Base-by-base conservation (phyloP, 2,797 vertebrate genomes). In the Rhynchotus rufescens region DNA sequence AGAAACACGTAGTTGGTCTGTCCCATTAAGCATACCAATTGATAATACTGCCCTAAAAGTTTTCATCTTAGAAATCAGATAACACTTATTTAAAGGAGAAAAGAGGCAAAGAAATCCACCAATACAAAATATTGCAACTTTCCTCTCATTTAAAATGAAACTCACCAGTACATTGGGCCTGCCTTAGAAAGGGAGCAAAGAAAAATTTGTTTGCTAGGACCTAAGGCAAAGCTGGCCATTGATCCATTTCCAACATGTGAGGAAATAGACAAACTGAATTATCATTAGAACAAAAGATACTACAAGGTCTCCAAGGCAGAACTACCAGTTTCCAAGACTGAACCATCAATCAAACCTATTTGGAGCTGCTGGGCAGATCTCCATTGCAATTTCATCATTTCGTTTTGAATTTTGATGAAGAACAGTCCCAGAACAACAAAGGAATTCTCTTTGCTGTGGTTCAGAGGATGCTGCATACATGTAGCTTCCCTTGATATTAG, bases 401-500 rank as follows among this genome's bases (percentile, higher is more conserved):
- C 34, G 15, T 30, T 89, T 78, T 65, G 30, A 69, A 69, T 94
- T 91, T 92, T 86, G 5, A 20, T 28, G 40, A 4, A 13, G 16
- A 79, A 28, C 40, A 76, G 10, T 32, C 65, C 9, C 32, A 65
- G 64, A 66, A 40, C 25, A 69, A 65, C 71, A 72, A 89, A 72
- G 72, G 93, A 83, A 84, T 79, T 25, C 2, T 72, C n/a, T 83
- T 76, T 13, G 16, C 66, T 89, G 45, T 32, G 21, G 40, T 84
- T 94, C 93, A 15, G 44, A 93, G 77, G 62, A 49, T 67, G 65
- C 26, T 93, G 60, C 5, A 5, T 36, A 38, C 57, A 83, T 81
- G 69, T 66, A 84, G 30, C 12, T 94, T 51, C 12, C 91, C 68
- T 68, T 93, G 93, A 93, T 86, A 86, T 19, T 72, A 80, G 45